Base-by-base conservation (phyloP, 2,113 vertebrate genomes). In the Acanthochromis polyacanthus region DNA sequence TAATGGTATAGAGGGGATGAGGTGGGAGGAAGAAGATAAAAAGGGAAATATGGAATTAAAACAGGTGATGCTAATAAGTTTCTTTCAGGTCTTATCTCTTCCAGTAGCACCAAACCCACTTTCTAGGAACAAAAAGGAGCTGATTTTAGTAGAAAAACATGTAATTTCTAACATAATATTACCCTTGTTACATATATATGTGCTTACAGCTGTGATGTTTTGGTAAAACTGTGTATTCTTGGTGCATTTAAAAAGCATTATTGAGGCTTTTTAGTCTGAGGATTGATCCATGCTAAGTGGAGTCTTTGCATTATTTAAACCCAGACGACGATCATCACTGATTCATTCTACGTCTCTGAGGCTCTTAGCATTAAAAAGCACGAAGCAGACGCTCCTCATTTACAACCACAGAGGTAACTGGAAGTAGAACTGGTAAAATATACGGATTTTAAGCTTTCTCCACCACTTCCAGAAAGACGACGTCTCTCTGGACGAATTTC, bases 281-380 rank as follows among this genome's bases (percentile, higher is more conserved):
- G 43, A 73, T 71, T 76, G 85, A 82, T 82, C 51, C n/a, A 80
- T 51, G 67, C 71, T 78, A 76, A 87, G 67, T 70, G 51, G 64
- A 59, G 66, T 77, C n/a, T 30, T 6, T 85, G 53, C 75, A 88
- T 89, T 85, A 76, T 81, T 89, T 86, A 86, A 82, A 78, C 46
- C 60, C 5, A 64, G 84, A 68, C 8, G 23, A 66, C 64, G 20
- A 36, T 76, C 62, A 59, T 50, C 43, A 56, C 56, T 82, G 86
- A 88, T 82, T 80, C 67, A 83, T 71, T 56, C 66, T 30, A 43
- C 20, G 0, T 71, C 63, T 78, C 57, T 65, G 17, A 68, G 60
- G 63, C 56, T 58, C 19, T 69, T 60, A 75, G 28, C 69, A 50
- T 46, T 57, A 57, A 78, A 10, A 36, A 36, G 7, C 32, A 36